Conservation (phyloP, 2,113 vertebrate genomes). For the Protomyctophum bolini region DNA sequence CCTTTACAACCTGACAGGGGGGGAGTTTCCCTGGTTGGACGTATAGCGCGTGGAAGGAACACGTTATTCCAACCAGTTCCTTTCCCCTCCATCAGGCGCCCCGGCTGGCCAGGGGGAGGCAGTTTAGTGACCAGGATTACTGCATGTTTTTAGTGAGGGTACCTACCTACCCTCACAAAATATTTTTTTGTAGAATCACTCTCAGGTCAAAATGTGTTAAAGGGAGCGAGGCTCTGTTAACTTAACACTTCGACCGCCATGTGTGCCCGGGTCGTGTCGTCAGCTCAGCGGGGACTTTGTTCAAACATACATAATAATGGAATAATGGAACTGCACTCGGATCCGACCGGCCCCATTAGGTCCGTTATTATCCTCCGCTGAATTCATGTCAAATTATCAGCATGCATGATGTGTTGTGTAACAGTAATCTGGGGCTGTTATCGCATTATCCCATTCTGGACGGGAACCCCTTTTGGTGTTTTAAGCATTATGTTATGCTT, state of each 20-base stretch:
- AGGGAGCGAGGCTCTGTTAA: conserved; percentile 3
- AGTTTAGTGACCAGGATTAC: too few species aligned
- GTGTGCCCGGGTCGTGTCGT: not conserved
- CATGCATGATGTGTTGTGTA: conserved; percentile 4
- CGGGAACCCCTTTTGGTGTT: too few species aligned
- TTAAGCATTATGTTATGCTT: too few species aligned
- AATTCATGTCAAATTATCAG: conserved; percentile 16
- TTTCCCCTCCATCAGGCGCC: too few species aligned
- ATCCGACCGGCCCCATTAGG: conserved; percentile 11
- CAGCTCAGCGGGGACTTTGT: conserved; percentile 12
- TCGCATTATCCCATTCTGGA: not conserved
- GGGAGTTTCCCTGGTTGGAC: too few species aligned
- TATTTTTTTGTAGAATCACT: conserved; percentile 4
- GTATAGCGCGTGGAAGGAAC: too few species aligned
- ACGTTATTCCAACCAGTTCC: too few species aligned
- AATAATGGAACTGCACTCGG: not conserved
- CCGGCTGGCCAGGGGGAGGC: too few species aligned
- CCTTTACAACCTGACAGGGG: too few species aligned
- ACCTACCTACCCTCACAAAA: not conserved
- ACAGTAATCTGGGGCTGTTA: not conserved
- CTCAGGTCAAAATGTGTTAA: conserved; percentile 12
- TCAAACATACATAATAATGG: conserved; percentile 10
- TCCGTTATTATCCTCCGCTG: conserved; percentile 22
- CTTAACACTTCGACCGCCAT: conserved; percentile 20
- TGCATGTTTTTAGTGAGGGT: too few species aligned